Conservation (phyloP, 2,113 vertebrate genomes). For the Girardinichthys multiradiatus region DNA sequence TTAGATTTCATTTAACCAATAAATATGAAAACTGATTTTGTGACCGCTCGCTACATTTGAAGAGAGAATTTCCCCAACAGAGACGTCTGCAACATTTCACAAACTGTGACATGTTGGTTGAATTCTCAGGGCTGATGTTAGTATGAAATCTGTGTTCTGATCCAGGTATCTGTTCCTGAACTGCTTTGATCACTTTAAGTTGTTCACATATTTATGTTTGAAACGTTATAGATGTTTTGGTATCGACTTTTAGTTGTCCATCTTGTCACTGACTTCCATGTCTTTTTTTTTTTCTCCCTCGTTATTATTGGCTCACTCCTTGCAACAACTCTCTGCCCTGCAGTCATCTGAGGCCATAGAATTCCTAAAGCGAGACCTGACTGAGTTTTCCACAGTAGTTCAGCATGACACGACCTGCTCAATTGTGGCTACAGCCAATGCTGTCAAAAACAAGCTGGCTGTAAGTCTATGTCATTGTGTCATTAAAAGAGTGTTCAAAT, state of each 20-base stretch:
- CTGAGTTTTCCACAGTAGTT: conserved; percentile 94
- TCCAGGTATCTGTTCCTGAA: neutral
- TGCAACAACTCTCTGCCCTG: neutral
- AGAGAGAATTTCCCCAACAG: neutral
- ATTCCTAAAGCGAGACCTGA: conserved; percentile 95
- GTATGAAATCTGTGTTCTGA: neutral
- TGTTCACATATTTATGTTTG: neutral
- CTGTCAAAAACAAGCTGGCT: conserved; percentile 92
- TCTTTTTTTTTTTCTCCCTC: neutral
- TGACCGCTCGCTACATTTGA: neutral
- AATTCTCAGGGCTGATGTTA: neutral
- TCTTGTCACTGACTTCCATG: neutral
- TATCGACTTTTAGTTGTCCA: neutral
- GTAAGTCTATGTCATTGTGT: conserved; percentile 69
- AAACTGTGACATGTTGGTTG: neutral
- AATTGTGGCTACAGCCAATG: conserved; percentile 92
- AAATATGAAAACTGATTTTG: neutral
- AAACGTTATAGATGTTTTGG: neutral
- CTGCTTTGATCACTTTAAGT: neutral
- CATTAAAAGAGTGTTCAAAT: neutral
- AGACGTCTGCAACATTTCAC: neutral
- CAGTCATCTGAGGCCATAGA: conserved; percentile 96
- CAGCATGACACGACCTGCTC: conserved; percentile 98
- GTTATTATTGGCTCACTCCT: neutral
- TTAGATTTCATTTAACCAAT: neutral